These are phyloP conservation scores for Cyprinodon brontotheroides DNA, from an alignment of 2,113 vertebrate species.

Conservation along the genomic window DNA sequence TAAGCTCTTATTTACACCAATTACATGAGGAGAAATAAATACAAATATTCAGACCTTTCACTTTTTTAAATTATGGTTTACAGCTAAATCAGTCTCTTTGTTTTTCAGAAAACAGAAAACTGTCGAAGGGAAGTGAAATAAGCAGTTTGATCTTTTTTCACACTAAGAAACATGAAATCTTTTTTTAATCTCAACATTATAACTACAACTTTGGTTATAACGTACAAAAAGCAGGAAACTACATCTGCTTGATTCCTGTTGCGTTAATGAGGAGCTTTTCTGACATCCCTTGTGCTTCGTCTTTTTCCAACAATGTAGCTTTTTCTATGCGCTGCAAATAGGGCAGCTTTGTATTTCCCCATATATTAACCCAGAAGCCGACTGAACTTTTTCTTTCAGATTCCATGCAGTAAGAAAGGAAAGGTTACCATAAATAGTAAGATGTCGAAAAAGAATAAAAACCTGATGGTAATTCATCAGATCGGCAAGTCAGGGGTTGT, in stretches of 20 bases:
- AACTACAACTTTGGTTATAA: neutral
- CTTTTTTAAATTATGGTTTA: too few relatives aligned
- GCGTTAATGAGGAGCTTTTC: slow-evolving; percentile 43
- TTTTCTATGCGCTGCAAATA: slow-evolving; percentile 43
- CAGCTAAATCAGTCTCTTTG: too few relatives aligned
- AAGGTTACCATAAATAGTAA: slow-evolving; percentile 64
- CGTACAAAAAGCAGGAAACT: slow-evolving; percentile 1
- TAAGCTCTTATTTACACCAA: neutral
- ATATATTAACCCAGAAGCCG: slow-evolving; percentile 42
- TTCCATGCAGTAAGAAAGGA: slow-evolving; percentile 45
- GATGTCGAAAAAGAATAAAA: slow-evolving; percentile 43
- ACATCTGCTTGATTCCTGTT: slow-evolving; percentile 9
- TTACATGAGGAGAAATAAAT: neutral
- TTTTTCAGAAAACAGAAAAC: too few relatives aligned
- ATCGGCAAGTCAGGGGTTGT: slow-evolving; percentile 40
- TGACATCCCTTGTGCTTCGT: slow-evolving; percentile 23
- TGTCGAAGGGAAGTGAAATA: too few relatives aligned
- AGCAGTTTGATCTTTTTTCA: too few relatives aligned
- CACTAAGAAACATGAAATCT: too few relatives aligned
- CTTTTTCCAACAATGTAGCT: slow-evolving; percentile 28
- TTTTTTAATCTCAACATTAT: too few relatives aligned
- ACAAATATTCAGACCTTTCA: neutral
- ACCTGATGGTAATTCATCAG: slow-evolving; percentile 62
- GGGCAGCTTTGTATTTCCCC: slow-evolving; percentile 44
- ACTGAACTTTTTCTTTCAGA: slow-evolving; percentile 30